These are phyloP conservation scores for Scrobipalpa atriplicella DNA, from an alignment of 2,888 invertebrate species.

Conservation along the genomic window DNA sequence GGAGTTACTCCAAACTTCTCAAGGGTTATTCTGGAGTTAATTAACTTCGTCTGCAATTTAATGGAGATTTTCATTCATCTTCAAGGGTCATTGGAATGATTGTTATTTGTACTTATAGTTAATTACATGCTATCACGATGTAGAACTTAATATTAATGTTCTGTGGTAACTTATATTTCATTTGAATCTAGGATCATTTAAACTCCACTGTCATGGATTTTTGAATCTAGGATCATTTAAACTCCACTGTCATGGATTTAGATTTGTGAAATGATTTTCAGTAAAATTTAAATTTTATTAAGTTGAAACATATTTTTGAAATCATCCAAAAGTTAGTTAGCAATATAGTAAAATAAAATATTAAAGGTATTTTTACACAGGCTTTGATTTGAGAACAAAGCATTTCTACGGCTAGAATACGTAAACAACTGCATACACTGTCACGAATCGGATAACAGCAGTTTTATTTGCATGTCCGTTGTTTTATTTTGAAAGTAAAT, in stretches of 20 bases:
- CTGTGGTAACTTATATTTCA: neutral
- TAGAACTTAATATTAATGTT: neutral
- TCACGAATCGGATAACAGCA: slow-evolving; percentile 31
- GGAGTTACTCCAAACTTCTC: slow-evolving; percentile 11
- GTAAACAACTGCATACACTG: neutral
- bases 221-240: too few relatives aligned
- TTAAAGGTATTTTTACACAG: too few relatives aligned
- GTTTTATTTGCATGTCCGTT: slow-evolving; percentile 60
- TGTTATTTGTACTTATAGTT: neutral
- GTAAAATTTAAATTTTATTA: too few relatives aligned
- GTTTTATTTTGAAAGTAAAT: slow-evolving; percentile 71
- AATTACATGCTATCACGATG: neutral
- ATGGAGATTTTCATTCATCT: slow-evolving; percentile 7
- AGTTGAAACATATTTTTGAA: too few relatives aligned
- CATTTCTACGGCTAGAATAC: too few relatives aligned
- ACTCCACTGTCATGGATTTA: too few relatives aligned
- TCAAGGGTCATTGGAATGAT: neutral
- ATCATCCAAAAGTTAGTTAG: too few relatives aligned
- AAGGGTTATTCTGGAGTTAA: slow-evolving; percentile 18
- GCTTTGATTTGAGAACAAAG: too few relatives aligned
- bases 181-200: too few relatives aligned
- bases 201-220: too few relatives aligned
- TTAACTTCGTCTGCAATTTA: slow-evolving; percentile 3
- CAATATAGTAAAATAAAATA: too few relatives aligned
- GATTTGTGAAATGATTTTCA: too few relatives aligned